These are phyloP conservation scores for Esperia sulphurella DNA, from an alignment of 2,888 invertebrate genomes.

Conservation along the genomic window DNA sequence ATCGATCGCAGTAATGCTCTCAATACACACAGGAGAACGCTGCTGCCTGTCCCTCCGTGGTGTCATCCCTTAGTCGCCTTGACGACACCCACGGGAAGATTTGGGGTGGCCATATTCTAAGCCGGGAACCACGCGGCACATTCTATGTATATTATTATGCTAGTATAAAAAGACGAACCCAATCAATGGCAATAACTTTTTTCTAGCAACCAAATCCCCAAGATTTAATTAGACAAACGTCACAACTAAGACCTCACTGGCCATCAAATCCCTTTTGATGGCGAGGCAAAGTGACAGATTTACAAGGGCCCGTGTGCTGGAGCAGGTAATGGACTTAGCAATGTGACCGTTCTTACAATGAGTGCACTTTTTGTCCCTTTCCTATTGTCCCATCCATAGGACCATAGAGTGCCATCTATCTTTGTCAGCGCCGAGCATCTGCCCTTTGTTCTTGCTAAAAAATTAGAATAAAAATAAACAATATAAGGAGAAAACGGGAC, in stretches of 20 bases:
- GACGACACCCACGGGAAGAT: too few relatives aligned
- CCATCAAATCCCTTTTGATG: conserved; percentile 37
- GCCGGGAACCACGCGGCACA: too few relatives aligned
- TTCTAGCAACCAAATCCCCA: conserved; percentile 30
- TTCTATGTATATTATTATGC: too few relatives aligned
- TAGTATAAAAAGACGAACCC: too few relatives aligned
- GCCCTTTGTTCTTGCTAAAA: conserved; percentile 67
- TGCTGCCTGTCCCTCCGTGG: too few relatives aligned
- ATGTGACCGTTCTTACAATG: conserved; percentile 47
- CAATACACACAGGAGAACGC: too few relatives aligned
- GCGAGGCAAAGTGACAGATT: conserved; percentile 58
- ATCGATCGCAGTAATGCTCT: too few relatives aligned
- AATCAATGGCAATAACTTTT: conserved; percentile 4
- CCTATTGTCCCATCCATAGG: conserved; percentile 51
- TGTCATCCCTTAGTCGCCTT: too few relatives aligned
- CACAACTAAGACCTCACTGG: conserved; percentile 43
- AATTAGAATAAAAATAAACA: conserved; percentile 67
- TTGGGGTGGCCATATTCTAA: too few relatives aligned
- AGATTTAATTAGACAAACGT: conserved; percentile 48
- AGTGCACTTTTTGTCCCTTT: conserved; percentile 48
- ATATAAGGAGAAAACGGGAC: conserved; percentile 39
- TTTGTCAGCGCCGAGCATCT: conserved; percentile 61
- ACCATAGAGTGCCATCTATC: conserved; percentile 55
- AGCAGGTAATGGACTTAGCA: conserved; percentile 60
- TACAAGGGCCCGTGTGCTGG: conserved; percentile 49